phyloP scores from a whole-genome alignment of 2,113 vertebrate genomes.

The Odobenus rosmarus region DNA sequence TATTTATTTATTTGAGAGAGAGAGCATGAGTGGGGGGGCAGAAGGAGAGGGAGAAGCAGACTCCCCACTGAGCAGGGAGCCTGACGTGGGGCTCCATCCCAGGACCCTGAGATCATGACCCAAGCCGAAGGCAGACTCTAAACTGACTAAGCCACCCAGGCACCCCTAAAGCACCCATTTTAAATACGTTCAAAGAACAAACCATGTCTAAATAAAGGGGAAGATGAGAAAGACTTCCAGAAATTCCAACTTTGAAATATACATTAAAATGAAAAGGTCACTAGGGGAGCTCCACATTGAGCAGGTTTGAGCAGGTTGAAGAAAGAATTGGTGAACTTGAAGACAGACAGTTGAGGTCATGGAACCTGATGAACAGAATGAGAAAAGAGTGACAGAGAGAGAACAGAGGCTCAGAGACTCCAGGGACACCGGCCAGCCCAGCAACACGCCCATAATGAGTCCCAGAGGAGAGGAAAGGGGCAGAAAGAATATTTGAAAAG shows the following conservation, averaged over 20 bases:
- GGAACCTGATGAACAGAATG: background rate
- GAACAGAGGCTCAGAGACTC: background rate
- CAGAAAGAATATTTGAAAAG: background rate
- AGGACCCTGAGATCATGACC: background rate
- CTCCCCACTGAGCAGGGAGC: background rate
- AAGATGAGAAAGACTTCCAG: background rate
- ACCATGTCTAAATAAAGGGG: background rate
- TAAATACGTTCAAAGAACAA: background rate
- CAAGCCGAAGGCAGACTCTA: background rate
- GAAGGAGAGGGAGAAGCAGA: background rate
- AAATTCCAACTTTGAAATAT: background rate
- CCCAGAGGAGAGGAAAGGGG: background rate
- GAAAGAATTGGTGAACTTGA: background rate
- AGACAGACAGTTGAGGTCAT: background rate
- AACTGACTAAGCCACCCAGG: background rate
- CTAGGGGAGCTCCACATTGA: background rate
- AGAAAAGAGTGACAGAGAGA: background rate
- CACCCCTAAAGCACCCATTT: background rate
- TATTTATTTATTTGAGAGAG: background rate
- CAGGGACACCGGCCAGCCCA: background rate
- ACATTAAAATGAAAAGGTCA: background rate
- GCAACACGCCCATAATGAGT: background rate
- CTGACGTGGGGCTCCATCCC: background rate
- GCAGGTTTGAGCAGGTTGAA: background rate
- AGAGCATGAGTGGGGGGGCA: background rate